Evolutionary conservation across 2,888 invertebrate genomes (phyloP), one percentile per base, ranked within the genome.

Genomic region (Conchocele bisecta): DNA sequence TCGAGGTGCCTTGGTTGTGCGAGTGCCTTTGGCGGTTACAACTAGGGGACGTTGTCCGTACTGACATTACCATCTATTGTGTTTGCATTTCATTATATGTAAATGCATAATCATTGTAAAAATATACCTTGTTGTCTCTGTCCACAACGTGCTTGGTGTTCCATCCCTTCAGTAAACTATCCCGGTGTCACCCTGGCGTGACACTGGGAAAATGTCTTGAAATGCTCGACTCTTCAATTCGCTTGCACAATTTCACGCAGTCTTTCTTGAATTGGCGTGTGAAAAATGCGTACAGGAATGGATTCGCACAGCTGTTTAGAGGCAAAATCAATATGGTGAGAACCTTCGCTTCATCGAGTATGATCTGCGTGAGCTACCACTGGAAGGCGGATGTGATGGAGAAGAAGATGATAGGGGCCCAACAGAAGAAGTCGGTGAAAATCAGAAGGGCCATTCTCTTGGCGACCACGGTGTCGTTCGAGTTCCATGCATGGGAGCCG

Each of bases 231-330:
- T 89, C 98, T 91, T 98, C 98, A 84, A 98, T 97, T 22, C 98
- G 96, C 91, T 98, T 97, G 92, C 98, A 98, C 67, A 98, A 95
- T 90, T 97, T 94, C 3, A 98, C 96, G 92, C 98, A 98, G 92
- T 98, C 98, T 92, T 97, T 97, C 92, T 98, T 98, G 91, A 98
- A 98, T 91, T 98, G 98, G 90, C 98, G 98, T 7, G 98, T 98
- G 87, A 98, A 94, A 83, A 98, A 98, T 56, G 98, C 98, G 91
- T 99, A 99, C 29, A 99, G 94, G 91, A 98, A 98, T 0, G 99
- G 99, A 92, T 99, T 99, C 92, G 98, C 98, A 91, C 98, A 98
- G 15, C 97, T 97, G 92, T 99, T 99, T 75, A 99, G 92, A 1
- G 99, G 98, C 83, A 98, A 93, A 61, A 99, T 95, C 91, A 99